Evolutionary conservation across 2,113 vertebrate species (phyloP).

Genomic region (Percopsis transmontana): DNA sequence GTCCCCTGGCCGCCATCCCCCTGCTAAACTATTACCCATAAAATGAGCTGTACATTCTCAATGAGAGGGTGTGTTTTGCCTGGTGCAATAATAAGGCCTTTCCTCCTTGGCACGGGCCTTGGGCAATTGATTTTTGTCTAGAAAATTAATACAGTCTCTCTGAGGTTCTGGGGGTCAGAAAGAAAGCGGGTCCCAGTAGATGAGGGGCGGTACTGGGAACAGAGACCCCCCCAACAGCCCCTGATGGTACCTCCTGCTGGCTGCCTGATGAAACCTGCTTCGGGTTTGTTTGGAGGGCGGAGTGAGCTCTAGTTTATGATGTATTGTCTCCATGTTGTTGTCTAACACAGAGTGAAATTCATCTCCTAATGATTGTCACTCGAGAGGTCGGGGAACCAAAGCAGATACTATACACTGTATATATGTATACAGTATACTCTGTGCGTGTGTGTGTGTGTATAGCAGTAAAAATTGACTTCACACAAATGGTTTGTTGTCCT

Average conservation of each 20-base stretch:
- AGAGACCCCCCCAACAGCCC: conserved; percentile 6
- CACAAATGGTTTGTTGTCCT: conserved; percentile 29
- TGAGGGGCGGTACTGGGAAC: conserved; percentile 58
- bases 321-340: conserved; percentile 49
- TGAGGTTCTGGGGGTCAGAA: conserved; percentile 68
- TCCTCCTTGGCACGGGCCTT: conserved; percentile 55
- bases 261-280: conserved; percentile 62
- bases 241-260: conserved; percentile 10
- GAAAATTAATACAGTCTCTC: conserved; percentile 67
- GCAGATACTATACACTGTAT: conserved; percentile 34
- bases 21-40: conserved; percentile 64
- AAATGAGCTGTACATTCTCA: conserved; percentile 59
- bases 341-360: conserved; percentile 39
- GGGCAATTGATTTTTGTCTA: conserved; percentile 73
- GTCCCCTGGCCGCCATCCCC: conserved; percentile 47
- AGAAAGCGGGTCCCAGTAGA: conserved; percentile 53
- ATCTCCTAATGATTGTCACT: conserved; percentile 35
- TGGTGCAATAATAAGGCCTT: conserved; percentile 59
- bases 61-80: conserved; percentile 61
- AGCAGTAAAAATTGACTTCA: too few species aligned
- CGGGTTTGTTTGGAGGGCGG: conserved; percentile 47
- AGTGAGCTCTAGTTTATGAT: conserved; percentile 48
- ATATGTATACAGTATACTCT: conserved; percentile 40
- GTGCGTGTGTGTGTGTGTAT: too few species aligned
- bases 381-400: conserved; percentile 4